Evolutionary conservation across 1,140 invertebrate genomes (phyloP).

Genomic region (Euwallacea similis): DNA sequence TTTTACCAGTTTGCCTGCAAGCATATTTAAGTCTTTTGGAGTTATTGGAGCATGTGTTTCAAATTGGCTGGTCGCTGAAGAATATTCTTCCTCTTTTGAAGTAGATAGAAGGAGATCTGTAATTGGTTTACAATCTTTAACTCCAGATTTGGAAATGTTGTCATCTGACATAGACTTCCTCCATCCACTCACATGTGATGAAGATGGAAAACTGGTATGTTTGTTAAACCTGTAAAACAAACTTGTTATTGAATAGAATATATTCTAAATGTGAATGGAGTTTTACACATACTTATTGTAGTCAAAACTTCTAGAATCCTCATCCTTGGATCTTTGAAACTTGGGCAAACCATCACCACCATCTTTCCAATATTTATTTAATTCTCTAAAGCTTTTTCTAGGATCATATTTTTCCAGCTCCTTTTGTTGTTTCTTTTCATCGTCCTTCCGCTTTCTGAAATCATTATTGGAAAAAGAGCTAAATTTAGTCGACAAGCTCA

Average conservation of each 20-base stretch:
- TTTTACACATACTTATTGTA: not conserved
- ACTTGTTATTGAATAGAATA: no score
- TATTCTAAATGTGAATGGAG: not conserved
- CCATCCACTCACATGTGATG: no score
- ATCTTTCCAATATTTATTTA: constrained; percentile 93
- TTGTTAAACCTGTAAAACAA: no score
- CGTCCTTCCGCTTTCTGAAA: constrained; percentile 46
- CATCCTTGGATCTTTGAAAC: constrained; percentile 58
- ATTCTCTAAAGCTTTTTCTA: constrained; percentile 71
- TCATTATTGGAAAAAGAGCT: constrained; percentile 51
- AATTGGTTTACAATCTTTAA: no score
- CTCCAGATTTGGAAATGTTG: no score
- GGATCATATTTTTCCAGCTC: constrained; percentile 67
- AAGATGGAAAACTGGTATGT: no score
- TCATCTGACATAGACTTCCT: no score
- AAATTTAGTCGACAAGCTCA: constrained; percentile 54
- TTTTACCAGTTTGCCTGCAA: constrained; percentile 86
- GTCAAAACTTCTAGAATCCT: constrained; percentile 29
- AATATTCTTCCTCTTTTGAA: no score
- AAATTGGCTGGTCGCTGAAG: not conserved
- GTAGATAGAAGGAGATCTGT: no score
- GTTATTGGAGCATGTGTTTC: constrained; percentile 40
- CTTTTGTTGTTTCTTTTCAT: constrained; percentile 42
- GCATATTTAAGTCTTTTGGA: constrained; percentile 83
- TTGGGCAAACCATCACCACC: constrained; percentile 79